Evolutionary conservation across 2,113 vertebrate species (phyloP).

Genomic region (Notothenia coriiceps): DNA sequence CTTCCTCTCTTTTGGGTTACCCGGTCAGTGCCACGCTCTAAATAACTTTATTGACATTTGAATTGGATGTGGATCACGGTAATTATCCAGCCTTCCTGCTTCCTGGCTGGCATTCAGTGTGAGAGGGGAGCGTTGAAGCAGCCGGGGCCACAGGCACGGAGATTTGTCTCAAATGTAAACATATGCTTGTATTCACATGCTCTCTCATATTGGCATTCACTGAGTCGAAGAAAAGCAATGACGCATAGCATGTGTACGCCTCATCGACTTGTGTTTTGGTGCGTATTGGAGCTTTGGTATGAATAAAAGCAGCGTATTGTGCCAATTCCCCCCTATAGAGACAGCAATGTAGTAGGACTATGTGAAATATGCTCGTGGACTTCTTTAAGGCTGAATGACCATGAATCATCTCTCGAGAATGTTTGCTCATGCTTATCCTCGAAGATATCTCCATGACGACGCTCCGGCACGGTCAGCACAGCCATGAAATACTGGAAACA

Average conservation of each 20-base stretch:
- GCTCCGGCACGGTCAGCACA: conserved; percentile 19
- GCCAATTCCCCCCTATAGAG: conserved; percentile 33
- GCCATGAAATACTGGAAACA: conserved; percentile 33
- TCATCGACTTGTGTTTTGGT: background rate
- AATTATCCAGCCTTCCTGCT: conserved; percentile 78
- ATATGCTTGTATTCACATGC: conserved; percentile 6
- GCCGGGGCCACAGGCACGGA: conserved; percentile 27
- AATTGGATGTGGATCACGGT: conserved; percentile 73
- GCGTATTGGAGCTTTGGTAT: background rate
- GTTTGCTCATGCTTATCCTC: conserved; percentile 66
- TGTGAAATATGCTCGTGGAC: conserved; percentile 68
- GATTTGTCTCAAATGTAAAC: conserved; percentile 27
- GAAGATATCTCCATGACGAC: conserved; percentile 54
- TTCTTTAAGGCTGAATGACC: conserved; percentile 52
- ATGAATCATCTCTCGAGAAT: conserved; percentile 59
- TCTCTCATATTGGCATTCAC: conserved; percentile 8
- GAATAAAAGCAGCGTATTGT: conserved; percentile 38
- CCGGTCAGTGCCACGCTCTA: conserved; percentile 61
- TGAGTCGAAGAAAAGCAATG: background rate
- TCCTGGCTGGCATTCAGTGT: conserved; percentile 56
- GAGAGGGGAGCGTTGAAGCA: conserved; percentile 44
- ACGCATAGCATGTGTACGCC: conserved; percentile 7
- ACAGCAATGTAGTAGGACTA: conserved; percentile 40
- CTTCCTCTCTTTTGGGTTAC: conserved; percentile 24
- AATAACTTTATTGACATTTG: conserved; percentile 81